Evolutionary conservation across 2,888 invertebrate species (phyloP), one percentile per base, ranked within the genome.

Genomic region (Unio delphinus): DNA sequence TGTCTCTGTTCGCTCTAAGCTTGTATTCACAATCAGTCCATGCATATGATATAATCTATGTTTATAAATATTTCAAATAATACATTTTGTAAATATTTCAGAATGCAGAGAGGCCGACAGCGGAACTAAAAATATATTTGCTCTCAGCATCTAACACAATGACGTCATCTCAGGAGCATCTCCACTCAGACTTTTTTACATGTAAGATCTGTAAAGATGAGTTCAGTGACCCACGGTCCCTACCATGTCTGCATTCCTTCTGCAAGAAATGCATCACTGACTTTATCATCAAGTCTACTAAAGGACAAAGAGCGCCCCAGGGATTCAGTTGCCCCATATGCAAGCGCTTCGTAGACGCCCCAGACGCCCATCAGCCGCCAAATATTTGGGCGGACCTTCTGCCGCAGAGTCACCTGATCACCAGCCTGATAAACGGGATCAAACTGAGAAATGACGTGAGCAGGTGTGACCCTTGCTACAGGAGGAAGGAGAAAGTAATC

Each of bases 181-280:
- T 45, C 45, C 45, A 45, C 8, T 45, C 45, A 57, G 77, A 77
- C 11, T 79, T 80, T 56, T 67, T 81, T 56, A 80, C 80, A 30
- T 80, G 80, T 56, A 67, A 78, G 20, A 69, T 80, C 26, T 81
- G 81, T 61, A 67, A 74, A n/a, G 79, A 81, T 55, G 75, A 75
- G 17, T 81, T 69, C 57, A 79, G 69, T 8, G 74, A 79, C 34
- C 81, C 81, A 1, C 67, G 75, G 30, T 74, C 65, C 3, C 67
- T 81, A 18, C 79, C 80, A n/a, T 81, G 81, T 61, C 76, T 79
- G 7, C 81, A 81, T 61, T 74, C 79, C 26, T 81, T 81, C 69
- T 81, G 81, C 60, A 74, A 78, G 65, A 72, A 76, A 61, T 81
- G 81, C 45, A 61, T 81, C n/a, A 74, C 76, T 4, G 76, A 78